Evolutionary conservation across 2,113 vertebrate species (phyloP).

Genomic region (Junco hyemalis): DNA sequence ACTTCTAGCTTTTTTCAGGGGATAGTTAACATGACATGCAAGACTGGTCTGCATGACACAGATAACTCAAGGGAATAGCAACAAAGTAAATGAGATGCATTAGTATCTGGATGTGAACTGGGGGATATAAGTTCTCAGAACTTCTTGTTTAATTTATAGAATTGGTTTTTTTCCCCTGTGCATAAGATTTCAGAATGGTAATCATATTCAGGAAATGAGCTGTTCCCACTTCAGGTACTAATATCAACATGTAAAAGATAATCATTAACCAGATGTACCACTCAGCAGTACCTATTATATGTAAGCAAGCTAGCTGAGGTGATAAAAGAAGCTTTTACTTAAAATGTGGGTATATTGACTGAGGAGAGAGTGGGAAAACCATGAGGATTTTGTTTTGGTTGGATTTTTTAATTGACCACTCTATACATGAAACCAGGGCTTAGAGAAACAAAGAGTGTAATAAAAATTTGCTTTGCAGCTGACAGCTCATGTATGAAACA

Average conservation of each 20-base stretch:
- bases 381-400: not conserved
- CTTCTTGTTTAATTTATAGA: slow-evolving; percentile 89
- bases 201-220: slow-evolving; percentile 75
- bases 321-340: slow-evolving; percentile 58
- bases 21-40: slow-evolving; percentile 81
- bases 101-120: slow-evolving; percentile 87
- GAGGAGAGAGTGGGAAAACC: not conserved
- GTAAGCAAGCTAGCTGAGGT: slow-evolving; percentile 72
- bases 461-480: slow-evolving; percentile 16
- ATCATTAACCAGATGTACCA: slow-evolving; percentile 72
- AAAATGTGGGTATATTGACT: slow-evolving; percentile 46
- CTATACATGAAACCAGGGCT: not conserved
- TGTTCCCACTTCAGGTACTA: slow-evolving; percentile 76
- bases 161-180: slow-evolving; percentile 71
- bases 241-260: slow-evolving; percentile 80
- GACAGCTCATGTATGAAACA: not conserved
- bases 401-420: not conserved
- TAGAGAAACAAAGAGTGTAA: not conserved
- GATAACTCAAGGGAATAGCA: slow-evolving; percentile 88
- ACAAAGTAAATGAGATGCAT: slow-evolving; percentile 92
- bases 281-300: slow-evolving; percentile 68
- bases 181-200: slow-evolving; percentile 80
- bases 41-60: slow-evolving; percentile 85
- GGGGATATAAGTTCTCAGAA: slow-evolving; percentile 90
- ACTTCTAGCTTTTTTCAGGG: slow-evolving; percentile 76